Evolutionary conservation across 1,140 invertebrate species (phyloP), one percentile per base, ranked within the genome.

Genomic region (Panulirus ornatus): DNA sequence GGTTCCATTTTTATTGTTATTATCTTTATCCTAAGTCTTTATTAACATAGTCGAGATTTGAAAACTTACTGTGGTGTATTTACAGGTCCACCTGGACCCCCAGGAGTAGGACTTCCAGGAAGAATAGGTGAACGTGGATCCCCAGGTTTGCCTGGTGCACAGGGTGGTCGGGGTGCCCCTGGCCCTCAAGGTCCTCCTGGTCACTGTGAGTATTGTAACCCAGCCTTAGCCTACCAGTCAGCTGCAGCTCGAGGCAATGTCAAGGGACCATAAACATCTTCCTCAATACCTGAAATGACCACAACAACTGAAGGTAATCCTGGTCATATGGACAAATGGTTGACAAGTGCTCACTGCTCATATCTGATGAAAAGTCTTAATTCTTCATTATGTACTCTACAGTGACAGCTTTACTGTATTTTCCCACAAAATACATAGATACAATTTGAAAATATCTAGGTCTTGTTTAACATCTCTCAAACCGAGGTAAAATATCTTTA

Each of bases 161-260:
- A 88, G 73, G 92, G 92, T 11, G 92, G 92, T 11, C 47, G 92
- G 5, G 92, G 92, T 27, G 36, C 84, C 30, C 78, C 87, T 6
- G 92, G 92, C 14, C 76, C 92, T 6, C 90, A 90, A 3, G 92
- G 92, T 30, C 90, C 86, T 3, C 90, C 92, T 5, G 92, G 92
- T 5, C 90, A 91, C 90, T 92, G 92, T 86, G 92, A 92, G 66
- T 91, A 92, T 83, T 92, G 92, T 66, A 92, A 92, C 70, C 90
- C 82, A 30, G 86, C 90, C 54, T 58, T 90, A 54, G 82, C 83
- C 79, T 90, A 90, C 27, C 81, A 81, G 14, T 14, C 30, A 79
- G 70, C 84, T n/a, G 83, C 83, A 2, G 79, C 91, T 16, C 83
- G 82, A 38, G 90, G 90, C 70, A 92, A 92, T 54, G 84, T 73